Percentiles rank a stretch among this genome's conserved stretches.
These are phyloP conservation scores for Cheilosia vulpina DNA, from an alignment of 2,888 invertebrate genomes.

Conservation along the genomic window DNA sequence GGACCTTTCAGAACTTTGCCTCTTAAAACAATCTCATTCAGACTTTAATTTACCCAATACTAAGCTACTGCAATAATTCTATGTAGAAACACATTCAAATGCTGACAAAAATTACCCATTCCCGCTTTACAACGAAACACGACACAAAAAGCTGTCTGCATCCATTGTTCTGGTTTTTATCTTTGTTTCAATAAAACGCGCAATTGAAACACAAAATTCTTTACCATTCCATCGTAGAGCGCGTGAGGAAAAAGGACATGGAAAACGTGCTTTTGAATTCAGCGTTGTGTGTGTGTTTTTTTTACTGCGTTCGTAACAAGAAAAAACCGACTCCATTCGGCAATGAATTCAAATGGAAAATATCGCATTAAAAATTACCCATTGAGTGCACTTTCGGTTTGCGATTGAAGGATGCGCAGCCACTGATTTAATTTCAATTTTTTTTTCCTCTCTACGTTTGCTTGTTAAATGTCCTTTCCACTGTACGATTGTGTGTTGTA, in stretches of 20 bases:
- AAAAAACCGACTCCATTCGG: conserved; percentile 22
- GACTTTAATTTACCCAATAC: background rate
- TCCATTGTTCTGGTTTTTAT: conserved; percentile 60
- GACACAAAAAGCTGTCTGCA: conserved; percentile 38
- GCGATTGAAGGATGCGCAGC: conserved; percentile 69
- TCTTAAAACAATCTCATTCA: too few relatives aligned
- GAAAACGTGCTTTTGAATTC: conserved; percentile 19
- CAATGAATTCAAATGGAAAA: conserved; percentile 77
- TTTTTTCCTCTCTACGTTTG: conserved; percentile 39
- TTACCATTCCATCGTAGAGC: conserved; percentile 47
- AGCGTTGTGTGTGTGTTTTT: background rate
- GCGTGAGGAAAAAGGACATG: conserved; percentile 32
- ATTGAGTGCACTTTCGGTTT: conserved; percentile 76
- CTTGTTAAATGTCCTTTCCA: conserved; percentile 43
- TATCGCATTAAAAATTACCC: conserved; percentile 78
- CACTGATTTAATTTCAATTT: conserved; percentile 62
- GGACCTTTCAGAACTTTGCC: background rate
- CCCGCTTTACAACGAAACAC: background rate
- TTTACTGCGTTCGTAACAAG: background rate
- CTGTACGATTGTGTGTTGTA: conserved; percentile 35
- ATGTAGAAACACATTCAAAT: background rate
- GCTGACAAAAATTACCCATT: background rate
- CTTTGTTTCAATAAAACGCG: conserved; percentile 75
- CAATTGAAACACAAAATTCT: conserved; percentile 74
- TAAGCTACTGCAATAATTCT: background rate